These are phyloP conservation scores for Crotalus horridus DNA, from an alignment of 2,113 vertebrate species.

Conservation along the genomic window DNA sequence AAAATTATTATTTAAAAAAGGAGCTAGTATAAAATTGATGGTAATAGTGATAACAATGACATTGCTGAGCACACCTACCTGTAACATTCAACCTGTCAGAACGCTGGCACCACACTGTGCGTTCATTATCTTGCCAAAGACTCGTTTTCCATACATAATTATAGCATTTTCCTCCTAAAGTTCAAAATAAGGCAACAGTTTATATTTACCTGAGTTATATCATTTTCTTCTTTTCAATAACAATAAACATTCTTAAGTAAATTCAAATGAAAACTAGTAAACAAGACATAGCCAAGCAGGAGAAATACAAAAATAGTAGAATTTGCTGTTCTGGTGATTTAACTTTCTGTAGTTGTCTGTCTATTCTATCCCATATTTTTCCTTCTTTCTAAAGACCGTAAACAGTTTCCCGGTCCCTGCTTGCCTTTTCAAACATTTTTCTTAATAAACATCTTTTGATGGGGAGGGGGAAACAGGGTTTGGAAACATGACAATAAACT, in stretches of 20 bases:
- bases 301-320: not conserved
- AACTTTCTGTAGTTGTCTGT: not conserved
- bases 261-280: not conserved
- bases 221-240: not conserved
- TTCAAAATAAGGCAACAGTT: conserved; percentile 37
- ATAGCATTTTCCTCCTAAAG: conserved; percentile 89
- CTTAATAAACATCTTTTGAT: not conserved
- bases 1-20: not conserved
- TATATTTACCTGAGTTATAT: not conserved
- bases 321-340: not conserved
- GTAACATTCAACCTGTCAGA: conserved; percentile 95
- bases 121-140: conserved; percentile 85
- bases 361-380: not conserved
- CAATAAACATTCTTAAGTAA: not conserved
- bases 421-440: not conserved
- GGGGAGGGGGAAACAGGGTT: not conserved
- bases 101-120: conserved; percentile 93
- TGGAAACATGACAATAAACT: not conserved
- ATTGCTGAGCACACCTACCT: conserved; percentile 69
- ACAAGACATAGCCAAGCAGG: not conserved
- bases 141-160: conserved; percentile 88
- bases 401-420: not conserved
- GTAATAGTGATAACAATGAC: not conserved
- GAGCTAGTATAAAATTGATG: not conserved
- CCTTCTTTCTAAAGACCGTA: not conserved